Conservation (phyloP, 1,140 invertebrate species). For the Drepana arcuata region DNA sequence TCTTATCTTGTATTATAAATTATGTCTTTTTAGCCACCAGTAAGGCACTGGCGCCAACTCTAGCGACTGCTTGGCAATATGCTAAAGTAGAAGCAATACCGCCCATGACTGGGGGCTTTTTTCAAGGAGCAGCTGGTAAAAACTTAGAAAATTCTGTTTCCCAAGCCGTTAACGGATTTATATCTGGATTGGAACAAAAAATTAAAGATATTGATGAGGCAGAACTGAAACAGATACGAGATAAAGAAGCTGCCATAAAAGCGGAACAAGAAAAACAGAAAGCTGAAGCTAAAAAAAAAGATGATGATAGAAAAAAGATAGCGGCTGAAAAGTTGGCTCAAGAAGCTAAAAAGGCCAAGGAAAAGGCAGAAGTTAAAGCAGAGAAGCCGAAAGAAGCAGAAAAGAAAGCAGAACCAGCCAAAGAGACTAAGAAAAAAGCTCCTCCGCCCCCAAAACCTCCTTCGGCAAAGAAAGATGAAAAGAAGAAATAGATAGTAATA, state of each 20-base stretch:
- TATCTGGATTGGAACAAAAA: conserved; percentile 18
- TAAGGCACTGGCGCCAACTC: conserved; percentile 27
- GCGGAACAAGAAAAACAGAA: conserved; percentile 27
- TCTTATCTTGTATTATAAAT: background rate
- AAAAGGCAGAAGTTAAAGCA: conserved; percentile 10
- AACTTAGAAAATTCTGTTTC: conserved; percentile 32
- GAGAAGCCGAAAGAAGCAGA: conserved; percentile 5
- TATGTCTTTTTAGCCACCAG: conserved; percentile 35
- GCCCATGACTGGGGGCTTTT: conserved; percentile 31
- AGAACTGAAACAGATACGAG: conserved; percentile 20
- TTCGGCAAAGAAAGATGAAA: too few relatives aligned
- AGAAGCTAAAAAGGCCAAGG: conserved; percentile 12
- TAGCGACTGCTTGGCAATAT: conserved; percentile 43
- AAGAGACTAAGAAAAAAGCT: conserved; percentile 5
- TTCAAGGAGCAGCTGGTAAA: conserved; percentile 34
- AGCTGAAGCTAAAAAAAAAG: conserved; percentile 22
- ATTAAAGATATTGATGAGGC: conserved; percentile 38
- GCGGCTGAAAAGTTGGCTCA: conserved; percentile 10
- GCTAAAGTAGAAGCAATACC: conserved; percentile 51
- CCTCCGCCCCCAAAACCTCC: too few relatives aligned
- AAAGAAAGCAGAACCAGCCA: conserved; percentile 7
- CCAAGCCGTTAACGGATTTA: conserved; percentile 22
- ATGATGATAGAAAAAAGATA: conserved; percentile 17
- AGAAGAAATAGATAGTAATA: conserved; percentile 3
- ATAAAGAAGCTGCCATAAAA: conserved; percentile 31